phyloP scores from a whole-genome alignment of 2,113 vertebrate species.

The Cynoglossus semilaevis region DNA sequence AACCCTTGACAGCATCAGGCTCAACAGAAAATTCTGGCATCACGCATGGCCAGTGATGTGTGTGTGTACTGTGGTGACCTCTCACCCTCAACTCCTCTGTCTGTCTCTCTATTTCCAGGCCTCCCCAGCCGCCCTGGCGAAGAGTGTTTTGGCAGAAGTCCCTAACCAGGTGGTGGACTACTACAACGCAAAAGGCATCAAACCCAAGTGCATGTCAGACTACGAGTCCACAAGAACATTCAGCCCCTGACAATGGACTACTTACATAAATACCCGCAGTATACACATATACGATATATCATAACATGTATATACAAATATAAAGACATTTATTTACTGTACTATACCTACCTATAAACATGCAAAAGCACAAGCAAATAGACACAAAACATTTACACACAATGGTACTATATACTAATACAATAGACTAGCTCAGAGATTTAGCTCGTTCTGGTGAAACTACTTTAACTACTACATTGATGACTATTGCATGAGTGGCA shows the following conservation, averaged over 20 bases:
- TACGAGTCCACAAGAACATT: slow-evolving; percentile 95
- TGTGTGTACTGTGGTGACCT: slow-evolving; percentile 29
- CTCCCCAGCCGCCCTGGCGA: slow-evolving; percentile 94
- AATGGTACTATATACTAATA: slow-evolving; percentile 28
- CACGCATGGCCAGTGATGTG: slow-evolving; percentile 18
- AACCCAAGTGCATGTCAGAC: slow-evolving; percentile 94
- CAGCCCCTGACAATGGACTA: slow-evolving; percentile 84
- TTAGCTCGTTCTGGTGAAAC: slow-evolving; percentile 84
- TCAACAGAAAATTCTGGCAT: slow-evolving; percentile 22
- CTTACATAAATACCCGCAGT: slow-evolving; percentile 50
- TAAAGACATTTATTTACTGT: slow-evolving; percentile 51
- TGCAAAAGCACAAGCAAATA: slow-evolving; percentile 54
- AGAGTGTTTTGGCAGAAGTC: slow-evolving; percentile 97
- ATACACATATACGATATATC: slow-evolving; percentile 53
- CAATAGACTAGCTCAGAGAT: slow-evolving; percentile 70
- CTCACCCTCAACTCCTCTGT: slow-evolving; percentile 52
- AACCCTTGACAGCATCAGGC: slow-evolving; percentile 27
- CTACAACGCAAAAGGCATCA: slow-evolving; percentile 97
- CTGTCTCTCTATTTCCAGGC: slow-evolving; percentile 79
- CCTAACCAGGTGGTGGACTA: slow-evolving; percentile 99
- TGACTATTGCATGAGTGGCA: slow-evolving; percentile 89
- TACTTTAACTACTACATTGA: slow-evolving; percentile 76
- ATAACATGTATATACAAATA: slow-evolving; percentile 64
- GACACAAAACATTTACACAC: slow-evolving; percentile 5
- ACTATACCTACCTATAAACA: slow-evolving; percentile 42